Conservation (phyloP, 2,113 vertebrate genomes). For the Bucco capensis region DNA sequence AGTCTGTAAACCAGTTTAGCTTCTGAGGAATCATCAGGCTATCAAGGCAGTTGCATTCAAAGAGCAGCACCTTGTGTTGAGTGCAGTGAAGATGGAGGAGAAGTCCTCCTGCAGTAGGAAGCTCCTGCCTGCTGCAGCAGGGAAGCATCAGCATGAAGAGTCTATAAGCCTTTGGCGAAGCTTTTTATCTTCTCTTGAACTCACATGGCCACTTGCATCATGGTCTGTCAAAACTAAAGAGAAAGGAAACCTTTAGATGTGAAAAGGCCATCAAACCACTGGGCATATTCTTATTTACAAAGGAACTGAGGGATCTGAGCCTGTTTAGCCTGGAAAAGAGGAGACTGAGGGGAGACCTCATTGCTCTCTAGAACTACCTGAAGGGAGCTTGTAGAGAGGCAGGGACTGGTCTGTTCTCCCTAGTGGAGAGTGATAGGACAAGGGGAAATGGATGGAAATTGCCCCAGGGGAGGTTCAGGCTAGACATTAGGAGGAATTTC, state of each 20-base stretch:
- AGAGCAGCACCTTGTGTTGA: background rate
- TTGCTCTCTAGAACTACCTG: too few species aligned
- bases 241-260: background rate
- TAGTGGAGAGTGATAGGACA: too few species aligned
- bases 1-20: slow-evolving; percentile 8
- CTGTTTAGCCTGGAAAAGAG: too few species aligned
- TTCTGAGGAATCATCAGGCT: background rate
- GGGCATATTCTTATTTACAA: rapidly evolving
- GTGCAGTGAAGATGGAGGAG: rapidly evolving
- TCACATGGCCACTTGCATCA: background rate
- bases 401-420: too few species aligned
- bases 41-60: rapidly evolving
- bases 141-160: slow-evolving; percentile 67
- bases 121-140: background rate
- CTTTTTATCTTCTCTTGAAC: slow-evolving; percentile 45
- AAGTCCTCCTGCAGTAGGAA: background rate
- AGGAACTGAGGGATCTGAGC: too few species aligned
- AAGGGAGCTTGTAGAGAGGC: too few species aligned
- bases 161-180: slow-evolving; percentile 74
- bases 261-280: background rate
- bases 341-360: too few species aligned
- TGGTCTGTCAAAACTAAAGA: slow-evolving; percentile 62
- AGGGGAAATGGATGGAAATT: too few species aligned
- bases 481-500: too few species aligned
- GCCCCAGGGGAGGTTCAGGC: too few species aligned